phyloP scores from a whole-genome alignment of 2,113 vertebrate genomes.

The Caloenas nicobarica region DNA sequence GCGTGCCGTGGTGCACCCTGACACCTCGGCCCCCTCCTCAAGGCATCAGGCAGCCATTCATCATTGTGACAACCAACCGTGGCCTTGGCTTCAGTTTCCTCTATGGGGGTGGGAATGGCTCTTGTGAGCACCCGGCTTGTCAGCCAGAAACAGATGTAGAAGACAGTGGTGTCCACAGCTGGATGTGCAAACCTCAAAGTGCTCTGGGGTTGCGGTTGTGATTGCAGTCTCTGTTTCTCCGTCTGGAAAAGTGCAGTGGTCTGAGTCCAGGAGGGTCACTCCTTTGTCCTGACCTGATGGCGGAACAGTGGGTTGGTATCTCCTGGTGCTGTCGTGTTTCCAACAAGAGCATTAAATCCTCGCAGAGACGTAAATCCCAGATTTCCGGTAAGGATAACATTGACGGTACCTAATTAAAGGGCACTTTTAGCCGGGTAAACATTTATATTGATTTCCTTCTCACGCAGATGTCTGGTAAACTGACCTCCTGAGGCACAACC shows the following conservation, averaged over 20 bases:
- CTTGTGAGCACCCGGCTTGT: background rate
- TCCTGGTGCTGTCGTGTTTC: background rate
- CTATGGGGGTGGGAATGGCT: accelerated
- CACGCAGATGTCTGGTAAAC: constrained; percentile 43
- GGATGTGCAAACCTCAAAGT: background rate
- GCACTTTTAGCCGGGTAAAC: constrained; percentile 20
- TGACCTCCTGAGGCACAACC: constrained; percentile 39
- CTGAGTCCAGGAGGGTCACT: background rate
- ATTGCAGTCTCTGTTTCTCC: background rate
- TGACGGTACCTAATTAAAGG: constrained; percentile 34
- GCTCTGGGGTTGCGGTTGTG: accelerated
- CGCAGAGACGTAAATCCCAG: constrained; percentile 26
- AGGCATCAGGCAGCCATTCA: background rate
- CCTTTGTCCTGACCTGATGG: background rate
- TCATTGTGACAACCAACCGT: background rate
- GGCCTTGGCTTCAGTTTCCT: background rate
- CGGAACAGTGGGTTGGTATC: background rate
- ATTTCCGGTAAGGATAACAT: constrained; percentile 50
- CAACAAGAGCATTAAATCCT: background rate
- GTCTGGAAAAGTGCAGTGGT: background rate
- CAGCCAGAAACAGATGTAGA: background rate
- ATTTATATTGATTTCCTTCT: constrained; percentile 59
- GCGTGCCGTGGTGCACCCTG: background rate
- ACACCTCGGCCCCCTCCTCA: background rate
- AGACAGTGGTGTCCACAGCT: background rate